Evolutionary conservation across 2,888 invertebrate species (phyloP).

Genomic region (Andricus curvator): DNA sequence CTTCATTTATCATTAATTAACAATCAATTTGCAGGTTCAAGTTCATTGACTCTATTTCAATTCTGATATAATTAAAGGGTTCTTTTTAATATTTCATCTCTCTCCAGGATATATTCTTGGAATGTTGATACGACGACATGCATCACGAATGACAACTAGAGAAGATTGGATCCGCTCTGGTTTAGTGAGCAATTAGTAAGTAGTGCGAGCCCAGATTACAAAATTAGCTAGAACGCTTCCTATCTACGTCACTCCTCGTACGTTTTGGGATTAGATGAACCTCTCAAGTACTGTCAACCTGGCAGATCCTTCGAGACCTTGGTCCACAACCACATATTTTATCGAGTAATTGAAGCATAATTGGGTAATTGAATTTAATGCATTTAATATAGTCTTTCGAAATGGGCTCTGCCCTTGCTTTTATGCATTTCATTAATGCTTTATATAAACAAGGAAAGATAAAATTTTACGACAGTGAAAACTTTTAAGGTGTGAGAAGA

Average conservation of each 20-base stretch:
- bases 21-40: conserved; percentile 69
- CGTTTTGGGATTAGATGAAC: conserved; percentile 62
- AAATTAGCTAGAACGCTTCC: conserved; percentile 66
- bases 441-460: background rate
- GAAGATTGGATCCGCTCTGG: conserved; percentile 73
- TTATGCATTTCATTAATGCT: background rate
- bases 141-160: conserved; percentile 44
- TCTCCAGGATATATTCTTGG: background rate
- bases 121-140: conserved; percentile 30
- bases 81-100: background rate
- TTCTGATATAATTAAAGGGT: background rate
- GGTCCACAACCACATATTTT: conserved; percentile 65
- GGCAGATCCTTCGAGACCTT: conserved; percentile 63
- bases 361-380: conserved; percentile 62
- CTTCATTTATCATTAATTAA: conserved; percentile 74
- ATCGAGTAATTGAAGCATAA: conserved; percentile 67
- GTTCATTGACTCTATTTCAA: conserved; percentile 59
- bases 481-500: background rate
- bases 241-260: conserved; percentile 61
- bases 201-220: conserved; percentile 72
- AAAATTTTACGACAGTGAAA: background rate
- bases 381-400: background rate
- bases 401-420: background rate
- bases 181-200: conserved; percentile 75
- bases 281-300: conserved; percentile 64